Percentiles rank a stretch among this genome's conserved stretches.
These are phyloP conservation scores for Elaphurus davidianus DNA, from an alignment of 2,113 vertebrate genomes.

Conservation along the genomic window DNA sequence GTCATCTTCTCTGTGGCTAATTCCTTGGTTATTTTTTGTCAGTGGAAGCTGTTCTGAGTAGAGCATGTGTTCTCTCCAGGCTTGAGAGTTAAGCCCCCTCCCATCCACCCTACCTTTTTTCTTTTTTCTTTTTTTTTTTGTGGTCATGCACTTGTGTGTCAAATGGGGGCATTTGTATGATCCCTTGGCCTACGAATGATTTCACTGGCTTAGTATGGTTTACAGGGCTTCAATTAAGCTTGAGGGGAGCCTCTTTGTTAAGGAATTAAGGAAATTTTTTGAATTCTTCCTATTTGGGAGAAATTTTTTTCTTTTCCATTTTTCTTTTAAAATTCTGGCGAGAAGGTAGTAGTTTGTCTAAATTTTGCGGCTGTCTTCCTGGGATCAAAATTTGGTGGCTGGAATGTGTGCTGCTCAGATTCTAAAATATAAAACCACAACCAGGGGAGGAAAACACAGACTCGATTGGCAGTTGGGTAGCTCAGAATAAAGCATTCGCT, in stretches of 20 bases:
- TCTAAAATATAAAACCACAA: conserved; percentile 25
- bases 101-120: background rate
- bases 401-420: conserved; percentile 66
- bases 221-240: background rate
- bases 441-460: background rate
- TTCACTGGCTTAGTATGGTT: conserved; percentile 62
- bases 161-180: background rate
- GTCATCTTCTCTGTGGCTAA: conserved; percentile 70
- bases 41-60: conserved; percentile 65
- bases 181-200: conserved; percentile 29
- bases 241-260: conserved; percentile 30
- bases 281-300: conserved; percentile 37
- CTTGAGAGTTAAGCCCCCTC: conserved; percentile 16
- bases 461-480: background rate
- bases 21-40: conserved; percentile 58
- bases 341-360: conserved; percentile 48
- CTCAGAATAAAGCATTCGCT: conserved; percentile 5
- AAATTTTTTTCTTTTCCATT: background rate
- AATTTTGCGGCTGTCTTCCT: conserved; percentile 61
- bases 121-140: background rate
- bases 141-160: conserved; percentile 49
- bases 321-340: background rate
- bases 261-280: conserved; percentile 18
- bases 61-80: conserved; percentile 43
- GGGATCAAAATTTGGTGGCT: conserved; percentile 26